Base-by-base conservation (phyloP, 2,113 vertebrate genomes). In the Campylomormyrus numenius region DNA sequence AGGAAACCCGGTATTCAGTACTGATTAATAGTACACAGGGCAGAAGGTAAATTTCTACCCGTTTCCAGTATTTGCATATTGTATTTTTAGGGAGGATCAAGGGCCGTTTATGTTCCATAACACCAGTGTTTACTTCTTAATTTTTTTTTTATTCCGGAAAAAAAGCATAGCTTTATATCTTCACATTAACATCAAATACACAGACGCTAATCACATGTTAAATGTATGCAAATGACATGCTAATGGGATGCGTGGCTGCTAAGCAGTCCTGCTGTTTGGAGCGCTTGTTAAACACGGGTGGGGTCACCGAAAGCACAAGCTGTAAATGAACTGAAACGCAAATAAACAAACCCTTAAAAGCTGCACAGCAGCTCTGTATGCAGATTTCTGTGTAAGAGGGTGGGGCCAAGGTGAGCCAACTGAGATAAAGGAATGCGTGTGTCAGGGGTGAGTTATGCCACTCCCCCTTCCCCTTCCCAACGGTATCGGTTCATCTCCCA, bases 171-270 rank as follows among this genome's bases (percentile, higher is more conserved):
- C 95, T 94, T 95, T 96, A 95, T 95, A 93, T 93, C 94, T 95
- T 92, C 93, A 95, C 94, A 96, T 96, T 95, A 96, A 95, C 95
- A 96, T 95, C 95, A 95, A 94, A 95, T 96, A 95, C 95, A 94
- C 95, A 96, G 95, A 96, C 96, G 95, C 95, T 96, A 96, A 96
- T 96, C 95, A 95, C 95, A 96, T 96, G 95, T 95, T 96, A 96
- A 88, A 96, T 96, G 48, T 66, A 88, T 88, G 87, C 39, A 91
- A 86, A 94, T 96, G 96, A 95, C 93, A 96, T 96, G 96, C 93
- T 96, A 96, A 96, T 96, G 94, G 95, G 91, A 93, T 93, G 94
- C 92, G 92, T 94, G 94, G 94, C 95, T 95, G 95, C 94, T 95
- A 95, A 96, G 95, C 95, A 94, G 95, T 93, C 95, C 95, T 96